Evolutionary conservation across 2,113 vertebrate genomes (phyloP).

Genomic region (Equus przewalskii): DNA sequence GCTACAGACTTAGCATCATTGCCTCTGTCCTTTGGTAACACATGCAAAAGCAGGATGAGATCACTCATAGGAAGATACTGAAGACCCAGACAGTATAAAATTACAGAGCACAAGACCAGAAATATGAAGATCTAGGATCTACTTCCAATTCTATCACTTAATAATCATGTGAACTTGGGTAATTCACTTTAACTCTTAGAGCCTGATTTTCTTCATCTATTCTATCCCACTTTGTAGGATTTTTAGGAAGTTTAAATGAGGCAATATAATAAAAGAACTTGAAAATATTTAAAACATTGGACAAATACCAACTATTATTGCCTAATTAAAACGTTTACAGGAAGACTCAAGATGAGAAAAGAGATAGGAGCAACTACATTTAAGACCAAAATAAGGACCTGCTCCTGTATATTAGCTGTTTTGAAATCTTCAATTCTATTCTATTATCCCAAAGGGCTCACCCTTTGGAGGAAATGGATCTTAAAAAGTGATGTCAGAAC

Average conservation of each 20-base stretch:
- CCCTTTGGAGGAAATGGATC: slow-evolving; percentile 24
- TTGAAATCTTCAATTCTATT: slow-evolving; percentile 36
- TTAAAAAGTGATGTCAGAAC: not conserved
- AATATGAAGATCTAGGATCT: slow-evolving; percentile 22
- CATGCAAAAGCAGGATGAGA: slow-evolving; percentile 59
- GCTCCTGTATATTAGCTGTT: slow-evolving; percentile 2
- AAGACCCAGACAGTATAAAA: slow-evolving; percentile 41
- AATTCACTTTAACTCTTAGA: slow-evolving; percentile 36
- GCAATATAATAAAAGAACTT: slow-evolving; percentile 33
- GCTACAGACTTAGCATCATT: not conserved
- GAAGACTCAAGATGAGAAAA: not conserved
- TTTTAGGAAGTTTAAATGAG: slow-evolving; percentile 47
- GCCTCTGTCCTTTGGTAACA: slow-evolving; percentile 39
- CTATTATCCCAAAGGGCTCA: not conserved
- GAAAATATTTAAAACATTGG: slow-evolving; percentile 19
- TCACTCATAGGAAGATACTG: slow-evolving; percentile 52
- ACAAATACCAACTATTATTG: slow-evolving; percentile 36
- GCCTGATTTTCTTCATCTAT: not conserved
- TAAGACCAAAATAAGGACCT: not conserved
- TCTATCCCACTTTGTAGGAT: not conserved
- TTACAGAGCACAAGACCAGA: slow-evolving; percentile 53
- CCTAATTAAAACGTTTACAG: slow-evolving; percentile 25
- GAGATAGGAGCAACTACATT: not conserved
- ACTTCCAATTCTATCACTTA: slow-evolving; percentile 15
- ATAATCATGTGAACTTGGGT: not conserved